These are phyloP conservation scores for Scytalopus superciliaris DNA, from an alignment of 2,113 vertebrate genomes.

Conservation along the genomic window DNA sequence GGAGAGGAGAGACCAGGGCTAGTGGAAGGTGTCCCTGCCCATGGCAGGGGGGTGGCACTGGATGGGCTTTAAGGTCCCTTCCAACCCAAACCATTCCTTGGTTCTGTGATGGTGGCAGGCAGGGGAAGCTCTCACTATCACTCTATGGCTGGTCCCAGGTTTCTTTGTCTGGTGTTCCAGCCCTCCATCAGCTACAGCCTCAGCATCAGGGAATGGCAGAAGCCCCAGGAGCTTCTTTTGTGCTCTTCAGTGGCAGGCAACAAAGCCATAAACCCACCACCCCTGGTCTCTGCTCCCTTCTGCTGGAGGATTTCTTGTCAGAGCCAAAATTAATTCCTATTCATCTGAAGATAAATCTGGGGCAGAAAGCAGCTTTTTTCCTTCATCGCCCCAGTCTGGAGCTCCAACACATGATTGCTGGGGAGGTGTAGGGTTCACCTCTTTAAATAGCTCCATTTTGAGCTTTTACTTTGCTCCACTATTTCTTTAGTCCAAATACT, in stretches of 20 bases:
- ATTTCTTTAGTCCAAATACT: background rate
- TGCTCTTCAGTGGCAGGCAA: background rate
- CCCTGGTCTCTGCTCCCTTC: background rate
- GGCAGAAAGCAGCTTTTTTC: background rate
- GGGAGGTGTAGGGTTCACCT: background rate
- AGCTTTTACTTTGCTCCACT: background rate
- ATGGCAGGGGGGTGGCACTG: background rate
- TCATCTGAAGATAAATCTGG: background rate
- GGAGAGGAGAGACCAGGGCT: background rate
- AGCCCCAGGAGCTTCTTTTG: background rate
- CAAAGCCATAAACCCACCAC: background rate
- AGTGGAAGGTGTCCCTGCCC: background rate
- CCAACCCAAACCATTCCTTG: background rate
- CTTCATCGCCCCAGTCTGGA: background rate
- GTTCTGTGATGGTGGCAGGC: background rate
- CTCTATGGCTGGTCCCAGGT: background rate
- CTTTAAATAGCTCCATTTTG: background rate
- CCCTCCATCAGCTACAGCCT: background rate
- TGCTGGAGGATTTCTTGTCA: background rate
- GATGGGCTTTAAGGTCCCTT: fast-evolving
- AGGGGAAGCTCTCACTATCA: background rate
- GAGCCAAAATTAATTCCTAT: background rate
- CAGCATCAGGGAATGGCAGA: background rate
- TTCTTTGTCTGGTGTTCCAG: background rate
- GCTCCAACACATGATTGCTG: fast-evolving